These are phyloP conservation scores for Apamea anceps DNA, from an alignment of 2,888 invertebrate genomes.

Conservation along the genomic window DNA sequence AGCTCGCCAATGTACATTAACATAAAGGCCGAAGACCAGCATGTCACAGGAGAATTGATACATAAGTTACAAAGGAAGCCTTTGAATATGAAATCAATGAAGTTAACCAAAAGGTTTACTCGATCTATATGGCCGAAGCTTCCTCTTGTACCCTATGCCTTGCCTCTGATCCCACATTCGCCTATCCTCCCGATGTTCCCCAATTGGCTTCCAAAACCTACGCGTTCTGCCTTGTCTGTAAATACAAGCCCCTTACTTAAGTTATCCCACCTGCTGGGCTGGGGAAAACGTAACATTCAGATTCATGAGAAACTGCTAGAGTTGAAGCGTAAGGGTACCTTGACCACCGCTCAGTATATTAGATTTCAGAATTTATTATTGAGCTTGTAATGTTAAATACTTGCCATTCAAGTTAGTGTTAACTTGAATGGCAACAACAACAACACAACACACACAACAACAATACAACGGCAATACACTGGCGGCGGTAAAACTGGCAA, in stretches of 20 bases:
- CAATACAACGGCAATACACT: no score
- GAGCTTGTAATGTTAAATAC: constrained; percentile 1
- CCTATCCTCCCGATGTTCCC: constrained; percentile 32
- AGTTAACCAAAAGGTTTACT: constrained; percentile 7
- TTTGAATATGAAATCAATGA: constrained; percentile 6
- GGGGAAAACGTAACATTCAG: neutral
- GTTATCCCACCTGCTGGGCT: neutral
- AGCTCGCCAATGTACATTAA: constrained; percentile 78
- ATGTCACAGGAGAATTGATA: neutral
- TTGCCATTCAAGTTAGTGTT: neutral
- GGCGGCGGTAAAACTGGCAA: neutral
- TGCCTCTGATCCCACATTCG: constrained; percentile 32
- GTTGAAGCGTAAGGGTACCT: constrained; percentile 74
- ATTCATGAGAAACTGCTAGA: constrained; percentile 71
- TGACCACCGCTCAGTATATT: constrained; percentile 75
- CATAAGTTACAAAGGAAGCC: constrained; percentile 17
- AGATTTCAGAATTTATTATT: constrained; percentile 75
- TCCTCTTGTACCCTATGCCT: constrained; percentile 28
- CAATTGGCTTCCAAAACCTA: constrained; percentile 10
- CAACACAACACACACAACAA: no score
- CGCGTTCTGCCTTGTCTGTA: neutral
- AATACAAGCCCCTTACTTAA: neutral
- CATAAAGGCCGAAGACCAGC: constrained; percentile 67
- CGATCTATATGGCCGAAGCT: constrained; percentile 57
- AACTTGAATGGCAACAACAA: no score